A percentile compares a stretch with the other conserved stretches of the same genome.
Evolutionary conservation across 2,113 vertebrate genomes (phyloP).

Genomic region (Embiotoca jacksoni): DNA sequence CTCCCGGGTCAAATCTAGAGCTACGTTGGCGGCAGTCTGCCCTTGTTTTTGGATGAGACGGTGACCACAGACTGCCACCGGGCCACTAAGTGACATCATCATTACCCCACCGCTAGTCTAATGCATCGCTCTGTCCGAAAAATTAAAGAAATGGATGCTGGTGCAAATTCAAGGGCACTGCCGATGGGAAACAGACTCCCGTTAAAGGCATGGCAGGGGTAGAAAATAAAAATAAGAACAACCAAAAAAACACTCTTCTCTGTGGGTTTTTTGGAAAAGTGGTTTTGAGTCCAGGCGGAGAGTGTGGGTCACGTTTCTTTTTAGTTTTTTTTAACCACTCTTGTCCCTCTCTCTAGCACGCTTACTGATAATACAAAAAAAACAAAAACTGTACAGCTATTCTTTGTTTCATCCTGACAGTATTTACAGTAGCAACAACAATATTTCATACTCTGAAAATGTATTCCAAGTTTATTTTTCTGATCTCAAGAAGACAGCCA

Average conservation of each 20-base stretch:
- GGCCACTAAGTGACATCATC: slow-evolving; percentile 61
- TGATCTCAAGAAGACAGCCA: slow-evolving; percentile 58
- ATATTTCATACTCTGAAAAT: slow-evolving; percentile 75
- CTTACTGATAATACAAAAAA: slow-evolving; percentile 65
- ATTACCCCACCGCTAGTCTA: slow-evolving; percentile 39
- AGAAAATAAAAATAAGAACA: background rate
- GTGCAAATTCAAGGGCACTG: slow-evolving; percentile 70
- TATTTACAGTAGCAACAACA: slow-evolving; percentile 85
- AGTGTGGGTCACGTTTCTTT: slow-evolving; percentile 21
- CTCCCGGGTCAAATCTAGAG: slow-evolving; percentile 55
- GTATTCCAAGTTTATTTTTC: slow-evolving; percentile 74
- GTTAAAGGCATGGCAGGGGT: slow-evolving; percentile 62
- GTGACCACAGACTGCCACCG: slow-evolving; percentile 35
- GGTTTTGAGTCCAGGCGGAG: slow-evolving; percentile 34
- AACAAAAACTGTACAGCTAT: slow-evolving; percentile 66
- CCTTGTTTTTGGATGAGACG: slow-evolving; percentile 42
- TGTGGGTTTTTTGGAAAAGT: slow-evolving; percentile 29
- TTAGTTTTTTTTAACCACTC: slow-evolving; percentile 33
- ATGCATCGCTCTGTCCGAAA: slow-evolving; percentile 48
- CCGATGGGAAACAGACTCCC: slow-evolving; percentile 54
- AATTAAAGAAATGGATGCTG: slow-evolving; percentile 67
- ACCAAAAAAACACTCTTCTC: slow-evolving; percentile 11
- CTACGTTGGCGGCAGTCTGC: slow-evolving; percentile 43
- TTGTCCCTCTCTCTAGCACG: slow-evolving; percentile 22
- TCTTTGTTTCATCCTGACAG: slow-evolving; percentile 85